Evolutionary conservation across 2,797 vertebrate species (phyloP), one percentile per base, ranked within the genome.

Genomic region (Gymnothorax reevesii): DNA sequence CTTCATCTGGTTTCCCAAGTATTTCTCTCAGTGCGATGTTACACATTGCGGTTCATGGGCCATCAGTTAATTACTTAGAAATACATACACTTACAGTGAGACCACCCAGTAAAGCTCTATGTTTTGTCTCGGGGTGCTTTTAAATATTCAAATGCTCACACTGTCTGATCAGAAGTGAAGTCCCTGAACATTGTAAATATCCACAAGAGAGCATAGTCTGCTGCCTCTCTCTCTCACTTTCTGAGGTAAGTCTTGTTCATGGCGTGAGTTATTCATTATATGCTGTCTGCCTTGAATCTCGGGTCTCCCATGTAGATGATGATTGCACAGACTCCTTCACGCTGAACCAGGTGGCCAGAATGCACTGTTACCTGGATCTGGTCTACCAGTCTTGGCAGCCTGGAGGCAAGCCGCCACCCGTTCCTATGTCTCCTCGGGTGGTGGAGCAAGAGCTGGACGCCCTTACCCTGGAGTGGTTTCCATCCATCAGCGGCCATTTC

Each of bases 331-430:
- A 99, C 93, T 99, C 98, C 90, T 99, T 99, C 95, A 99, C 98
- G 0, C 96, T 97, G 90, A 99, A 99, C 95, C 99, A 99, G 93
- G 97, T 99, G 83, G 98, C 98, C 33, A 96, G 98, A 91, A 99
- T 99, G 99, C 99, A 99, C 92, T 99, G 98, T 91, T 99, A 99
- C 95, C 91, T 99, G 94, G 98, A 99, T 90, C 96, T 99, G 0
- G 95, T 98, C 87, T 99, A 99, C 93, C 98, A 98, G 93, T 96
- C 96, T 84, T 99, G 99, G 99, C 98, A 98, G 91, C 96, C 96
- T 0, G 91, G 86, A 54, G 95, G 95, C 90, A 99, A 97, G 91
- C 97, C 98, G 0, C 96, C 97, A 7, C 98, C 97, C 0, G 91
- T 99, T 3, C 96, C 98, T 0, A 97, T 99, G 22, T 94, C 97